These are phyloP conservation scores for Xyrichtys novacula DNA, from an alignment of 2,797 vertebrate genomes.

Conservation along the genomic window DNA sequence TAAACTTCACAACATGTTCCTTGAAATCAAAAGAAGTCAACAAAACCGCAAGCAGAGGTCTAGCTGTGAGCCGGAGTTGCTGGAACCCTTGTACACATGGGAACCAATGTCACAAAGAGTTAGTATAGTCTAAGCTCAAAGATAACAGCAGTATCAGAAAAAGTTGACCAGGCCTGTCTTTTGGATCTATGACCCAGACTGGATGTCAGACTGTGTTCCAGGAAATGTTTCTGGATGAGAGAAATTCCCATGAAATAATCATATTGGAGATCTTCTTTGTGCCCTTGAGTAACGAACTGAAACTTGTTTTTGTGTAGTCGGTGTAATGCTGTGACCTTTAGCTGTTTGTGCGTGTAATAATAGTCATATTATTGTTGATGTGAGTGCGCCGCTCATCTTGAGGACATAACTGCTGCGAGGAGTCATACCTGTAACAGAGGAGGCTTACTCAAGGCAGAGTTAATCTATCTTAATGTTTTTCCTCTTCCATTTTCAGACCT, in stretches of 20 bases:
- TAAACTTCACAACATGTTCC: slow-evolving; percentile 47
- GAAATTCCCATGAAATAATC: slow-evolving; percentile 66
- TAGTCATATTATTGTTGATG: slow-evolving; percentile 35
- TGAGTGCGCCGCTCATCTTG: slow-evolving; percentile 2
- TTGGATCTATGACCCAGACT: slow-evolving; percentile 71
- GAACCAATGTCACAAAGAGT: slow-evolving; percentile 73
- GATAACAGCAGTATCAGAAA: slow-evolving; percentile 66
- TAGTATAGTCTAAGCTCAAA: slow-evolving; percentile 76
- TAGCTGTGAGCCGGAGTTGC: slow-evolving; percentile 23
- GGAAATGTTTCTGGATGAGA: slow-evolving; percentile 42
- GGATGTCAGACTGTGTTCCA: slow-evolving; percentile 65
- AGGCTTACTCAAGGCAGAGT: slow-evolving; percentile 30
- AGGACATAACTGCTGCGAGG: slow-evolving; percentile 11
- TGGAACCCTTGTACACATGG: slow-evolving; percentile 58
- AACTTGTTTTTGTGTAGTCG: slow-evolving; percentile 2
- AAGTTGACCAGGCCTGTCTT: slow-evolving; percentile 53
- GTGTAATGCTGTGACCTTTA: slow-evolving; percentile 36
- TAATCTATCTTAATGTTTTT: slow-evolving; percentile 11
- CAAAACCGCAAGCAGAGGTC: slow-evolving; percentile 22
- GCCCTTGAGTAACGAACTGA: slow-evolving; percentile 58
- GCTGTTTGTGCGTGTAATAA: neutral
- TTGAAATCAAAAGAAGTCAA: slow-evolving; percentile 50
- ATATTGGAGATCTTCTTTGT: slow-evolving; percentile 35
- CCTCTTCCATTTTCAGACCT: slow-evolving; percentile 33
- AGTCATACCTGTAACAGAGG: slow-evolving; percentile 8